These are phyloP conservation scores for Cavia aperea DNA, from an alignment of 2,113 vertebrate species.

Conservation along the genomic window DNA sequence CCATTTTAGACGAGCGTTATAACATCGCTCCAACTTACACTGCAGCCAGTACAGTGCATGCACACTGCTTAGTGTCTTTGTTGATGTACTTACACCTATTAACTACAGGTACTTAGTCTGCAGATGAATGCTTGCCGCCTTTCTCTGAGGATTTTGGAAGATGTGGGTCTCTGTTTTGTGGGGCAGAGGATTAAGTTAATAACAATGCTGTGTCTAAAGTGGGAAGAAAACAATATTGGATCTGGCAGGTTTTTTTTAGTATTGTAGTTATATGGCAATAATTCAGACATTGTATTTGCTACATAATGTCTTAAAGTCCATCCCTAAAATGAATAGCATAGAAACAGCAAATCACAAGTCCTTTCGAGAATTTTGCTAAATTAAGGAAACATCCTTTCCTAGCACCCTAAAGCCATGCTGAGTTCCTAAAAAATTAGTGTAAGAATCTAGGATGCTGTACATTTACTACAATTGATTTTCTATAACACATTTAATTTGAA, in stretches of 20 bases:
- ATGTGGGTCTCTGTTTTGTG: neutral
- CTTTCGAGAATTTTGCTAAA: neutral
- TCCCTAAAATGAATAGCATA: neutral
- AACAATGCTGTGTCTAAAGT: neutral
- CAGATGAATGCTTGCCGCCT: neutral
- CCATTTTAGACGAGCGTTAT: neutral
- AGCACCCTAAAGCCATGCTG: neutral
- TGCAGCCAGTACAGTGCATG: neutral
- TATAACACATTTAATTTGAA: slow-evolving; percentile 16
- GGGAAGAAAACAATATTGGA: slow-evolving; percentile 16
- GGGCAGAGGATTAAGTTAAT: neutral
- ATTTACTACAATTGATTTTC: neutral
- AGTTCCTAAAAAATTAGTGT: neutral
- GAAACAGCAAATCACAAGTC: neutral
- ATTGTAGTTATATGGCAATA: neutral
- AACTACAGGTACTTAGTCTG: neutral
- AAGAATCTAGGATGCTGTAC: neutral
- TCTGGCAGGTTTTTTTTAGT: neutral
- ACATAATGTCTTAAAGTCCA: neutral
- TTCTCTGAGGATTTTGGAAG: neutral
- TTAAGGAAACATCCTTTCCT: slow-evolving; percentile 14
- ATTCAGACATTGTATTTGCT: neutral
- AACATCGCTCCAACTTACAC: neutral
- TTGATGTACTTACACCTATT: neutral
- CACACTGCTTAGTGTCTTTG: neutral